Conservation (phyloP, 2,888 invertebrate genomes). For the Mesochorus sp. region DNA sequence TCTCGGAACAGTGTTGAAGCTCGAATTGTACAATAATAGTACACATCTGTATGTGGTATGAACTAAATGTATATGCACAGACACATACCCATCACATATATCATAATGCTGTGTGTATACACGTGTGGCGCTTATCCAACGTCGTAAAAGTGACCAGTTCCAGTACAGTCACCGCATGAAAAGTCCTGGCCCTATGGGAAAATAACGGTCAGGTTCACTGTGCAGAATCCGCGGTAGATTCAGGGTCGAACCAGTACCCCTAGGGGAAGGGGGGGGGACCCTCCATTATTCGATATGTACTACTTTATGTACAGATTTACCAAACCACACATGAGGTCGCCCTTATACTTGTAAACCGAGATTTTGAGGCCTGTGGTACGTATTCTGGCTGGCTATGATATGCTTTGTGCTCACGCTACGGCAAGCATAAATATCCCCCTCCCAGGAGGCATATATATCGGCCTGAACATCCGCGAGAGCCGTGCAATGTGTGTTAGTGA, state of each 20-base stretch:
- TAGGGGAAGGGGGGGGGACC: not conserved
- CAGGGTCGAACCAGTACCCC: not conserved
- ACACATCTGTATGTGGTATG: not conserved
- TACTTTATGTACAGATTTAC: not conserved
- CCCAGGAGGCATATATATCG: constrained; percentile 57
- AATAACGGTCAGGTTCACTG: constrained; percentile 2
- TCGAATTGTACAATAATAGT: constrained; percentile 14
- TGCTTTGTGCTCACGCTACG: constrained; percentile 70
- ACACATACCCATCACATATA: too few species aligned
- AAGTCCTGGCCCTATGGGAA: not conserved
- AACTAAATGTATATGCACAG: too few species aligned
- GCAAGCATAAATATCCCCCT: constrained; percentile 69
- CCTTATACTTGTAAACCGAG: constrained; percentile 6
- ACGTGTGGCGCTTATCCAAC: not conserved
- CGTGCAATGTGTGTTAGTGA: too few species aligned
- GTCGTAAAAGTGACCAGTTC: not conserved
- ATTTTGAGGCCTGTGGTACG: constrained; percentile 38
- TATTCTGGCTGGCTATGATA: constrained; percentile 57
- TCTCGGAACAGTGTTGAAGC: constrained; percentile 28
- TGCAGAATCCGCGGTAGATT: not conserved
- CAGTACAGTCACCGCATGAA: not conserved
- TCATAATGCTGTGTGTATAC: too few species aligned
- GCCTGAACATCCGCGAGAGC: constrained; percentile 59
- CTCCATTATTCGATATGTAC: constrained; percentile 32
- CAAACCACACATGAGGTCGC: not conserved